These are phyloP conservation scores for Elymnias hypermnestra DNA, from an alignment of 1,140 invertebrate species.

Conservation along the genomic window DNA sequence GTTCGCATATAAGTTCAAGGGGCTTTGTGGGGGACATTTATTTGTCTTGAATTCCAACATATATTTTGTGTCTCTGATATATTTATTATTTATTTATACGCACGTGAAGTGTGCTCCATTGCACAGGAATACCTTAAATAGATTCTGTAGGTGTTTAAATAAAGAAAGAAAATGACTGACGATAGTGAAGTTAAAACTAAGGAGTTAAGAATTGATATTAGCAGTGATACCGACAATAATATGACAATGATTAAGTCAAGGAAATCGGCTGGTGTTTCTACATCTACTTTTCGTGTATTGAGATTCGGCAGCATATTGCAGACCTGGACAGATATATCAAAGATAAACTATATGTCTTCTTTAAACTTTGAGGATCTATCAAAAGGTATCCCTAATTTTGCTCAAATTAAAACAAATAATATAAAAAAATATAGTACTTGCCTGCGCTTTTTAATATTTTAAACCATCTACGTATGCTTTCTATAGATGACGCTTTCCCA, in stretches of 20 bases:
- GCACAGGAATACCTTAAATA: too few species aligned
- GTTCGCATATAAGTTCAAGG: too few species aligned
- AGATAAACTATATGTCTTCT: slow-evolving; percentile 38
- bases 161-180: background rate
- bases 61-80: background rate
- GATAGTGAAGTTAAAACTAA: background rate
- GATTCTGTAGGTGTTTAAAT: background rate
- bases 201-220: background rate
- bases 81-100: background rate
- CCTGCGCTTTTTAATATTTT: too few species aligned
- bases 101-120: too few species aligned
- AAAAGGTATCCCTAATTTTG: slow-evolving; percentile 18
- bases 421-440: too few species aligned
- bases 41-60: too few species aligned
- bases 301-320: slow-evolving; percentile 31
- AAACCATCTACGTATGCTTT: too few species aligned
- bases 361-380: slow-evolving; percentile 26
- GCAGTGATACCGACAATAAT: background rate
- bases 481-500: too few species aligned
- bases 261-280: slow-evolving; percentile 14
- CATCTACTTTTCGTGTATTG: slow-evolving; percentile 21
- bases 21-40: too few species aligned
- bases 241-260: background rate
- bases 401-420: background rate
- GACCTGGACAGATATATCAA: slow-evolving; percentile 42